Base-by-base conservation (phyloP, 2,113 vertebrate species). In the Nycticorax nycticorax region DNA sequence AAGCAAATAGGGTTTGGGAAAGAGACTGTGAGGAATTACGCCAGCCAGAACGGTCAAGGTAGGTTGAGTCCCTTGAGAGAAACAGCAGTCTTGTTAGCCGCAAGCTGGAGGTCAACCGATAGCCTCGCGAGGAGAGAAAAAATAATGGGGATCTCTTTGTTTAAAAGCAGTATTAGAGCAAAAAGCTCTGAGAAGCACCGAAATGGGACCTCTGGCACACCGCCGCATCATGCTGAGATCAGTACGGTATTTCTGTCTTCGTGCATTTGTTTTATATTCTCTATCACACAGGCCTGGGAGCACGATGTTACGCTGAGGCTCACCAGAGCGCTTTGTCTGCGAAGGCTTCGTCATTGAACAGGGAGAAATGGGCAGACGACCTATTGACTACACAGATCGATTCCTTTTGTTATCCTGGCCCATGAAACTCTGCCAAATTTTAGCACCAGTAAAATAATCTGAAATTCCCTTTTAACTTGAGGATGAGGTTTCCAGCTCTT, bases 351-450 rank as follows among this genome's bases (percentile, higher is more conserved):
- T 37, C 4, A 1, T 20, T 22, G 3, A 71, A 55, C 47, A 9
- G 5, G 45, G 79, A 92, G 80, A 75, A 26, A 35, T 5, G 83
- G 82, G 75, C 95, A 92, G 60, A 92, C 32, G 52, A 73, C 89
- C 87, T 94, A 85, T 92, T 66, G 85, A 92, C 89, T 95, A 41
- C 91, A 66, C 22, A 88, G 82, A 97, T 97, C 68, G 3, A 97
- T 94, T 90, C 67, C 72, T 78, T 96, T 89, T 96, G 74, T 95
- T 72, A 93, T 33, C 83, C 62, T 17, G 37, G 92, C 82, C 95
- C 87, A 72, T 6, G 94, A 93, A 97, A 87, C 77, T 68, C 96
- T 93, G 95, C 80, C 88, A 91, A 84, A 95, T 48, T 95, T 91
- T 14, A 89, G 66, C 30, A 3, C 89, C 68, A 63, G 33, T 43